Conservation (phyloP, 2,888 invertebrate genomes). For the Fragum sueziense region DNA sequence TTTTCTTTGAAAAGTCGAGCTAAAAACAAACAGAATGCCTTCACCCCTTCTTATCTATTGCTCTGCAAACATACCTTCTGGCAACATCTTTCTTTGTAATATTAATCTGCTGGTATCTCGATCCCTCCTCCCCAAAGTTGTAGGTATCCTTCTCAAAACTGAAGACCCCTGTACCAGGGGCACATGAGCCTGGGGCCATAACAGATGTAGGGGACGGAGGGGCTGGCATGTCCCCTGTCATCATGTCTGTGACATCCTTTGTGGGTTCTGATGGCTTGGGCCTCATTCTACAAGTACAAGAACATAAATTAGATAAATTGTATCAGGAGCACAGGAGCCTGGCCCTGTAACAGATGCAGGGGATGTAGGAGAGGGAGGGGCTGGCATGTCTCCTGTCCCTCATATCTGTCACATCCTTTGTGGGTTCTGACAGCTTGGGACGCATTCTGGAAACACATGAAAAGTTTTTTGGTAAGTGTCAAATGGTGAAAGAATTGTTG, state of each 20-base stretch:
- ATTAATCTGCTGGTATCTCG: conserved; percentile 88
- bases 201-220: conserved; percentile 41
- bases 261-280: conserved; percentile 4
- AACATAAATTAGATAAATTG: too few relatives aligned
- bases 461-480: too few relatives aligned
- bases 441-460: conserved; percentile 1
- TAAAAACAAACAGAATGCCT: too few relatives aligned
- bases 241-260: conserved; percentile 9
- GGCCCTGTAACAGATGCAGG: conserved; percentile 39
- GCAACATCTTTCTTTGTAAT: conserved; percentile 78
- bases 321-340: conserved; percentile 62
- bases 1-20: too few relatives aligned
- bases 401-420: background rate
- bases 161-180: conserved; percentile 44
- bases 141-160: conserved; percentile 87
- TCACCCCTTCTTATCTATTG: too few relatives aligned
- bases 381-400: conserved; percentile 27
- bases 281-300: background rate
- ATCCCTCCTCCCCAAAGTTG: conserved; percentile 92
- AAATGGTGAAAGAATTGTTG: too few relatives aligned
- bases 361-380: conserved; percentile 41
- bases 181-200: conserved; percentile 61
- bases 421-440: conserved; percentile 3
- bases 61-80: conserved; percentile 74
- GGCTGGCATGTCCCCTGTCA: conserved; percentile 26